Base-by-base conservation (phyloP, 2,888 invertebrate species). In the Drosophila affinis region DNA sequence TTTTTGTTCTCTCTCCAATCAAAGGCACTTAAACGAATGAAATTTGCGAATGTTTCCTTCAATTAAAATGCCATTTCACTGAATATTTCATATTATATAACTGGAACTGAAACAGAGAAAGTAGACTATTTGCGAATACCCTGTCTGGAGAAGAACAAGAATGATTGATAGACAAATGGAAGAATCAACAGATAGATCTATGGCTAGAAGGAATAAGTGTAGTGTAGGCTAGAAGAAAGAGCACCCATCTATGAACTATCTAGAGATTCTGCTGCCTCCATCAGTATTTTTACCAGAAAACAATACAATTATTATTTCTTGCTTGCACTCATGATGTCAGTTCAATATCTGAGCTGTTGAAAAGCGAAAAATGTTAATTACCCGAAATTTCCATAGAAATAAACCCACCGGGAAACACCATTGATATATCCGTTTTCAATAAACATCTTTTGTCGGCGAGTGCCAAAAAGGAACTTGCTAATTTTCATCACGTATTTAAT, bases 401-500 rank as follows among this genome's bases (percentile, higher is more conserved):
- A 29, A 54, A 34, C 7, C 10, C 24, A 29, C 17, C 18, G 10
- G 49, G 39, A 12, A 49, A 59, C 18, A n/a, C 49, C 12, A 17
- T 17, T 10, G 10, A 14, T 52, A 51, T 49, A 27, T 48, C 55
- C 10, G 10, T 14, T 46, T 21, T 55, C 14, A 55, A 46, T 24
- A 61, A 61, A 27, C 29, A 45, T 21, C 65, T 77, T 79, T 39
- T 79, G 70, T 64, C 76, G 77, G 73, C 67, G 47, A 61, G 21
- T 29, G 32, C 9, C 21, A 29, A 48, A 47, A 9, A 47, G 6
- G 12, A 27, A 10, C 39, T 65, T 62, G 65, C 49, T 2, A 72
- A 73, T 75, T 78, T 73, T 51, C 60, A 60, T 64, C 77, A 78
- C 71, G 69, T 61, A 52, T 57, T 44, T 62, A 17, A 68, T 68